Evolutionary conservation across 2,888 invertebrate genomes (phyloP), one percentile per base, ranked within the genome.

Genomic region (Rhingia rostrata): DNA sequence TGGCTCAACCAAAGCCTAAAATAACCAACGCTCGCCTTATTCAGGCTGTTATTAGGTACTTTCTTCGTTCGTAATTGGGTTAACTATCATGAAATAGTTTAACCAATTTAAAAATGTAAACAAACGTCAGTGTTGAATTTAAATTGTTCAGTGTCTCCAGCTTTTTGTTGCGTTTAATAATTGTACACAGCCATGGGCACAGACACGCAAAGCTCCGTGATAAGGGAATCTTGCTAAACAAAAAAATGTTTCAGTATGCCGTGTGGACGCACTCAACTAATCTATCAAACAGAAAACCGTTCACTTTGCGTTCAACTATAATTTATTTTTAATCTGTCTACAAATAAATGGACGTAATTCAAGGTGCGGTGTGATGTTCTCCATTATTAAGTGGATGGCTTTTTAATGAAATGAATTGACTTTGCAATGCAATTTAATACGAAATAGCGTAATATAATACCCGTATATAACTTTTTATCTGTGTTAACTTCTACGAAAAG

Each of bases 271-370:
- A 81, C 63, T 75, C 53, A 61, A 32, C 6, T 63, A 37, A 64
- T 78, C 49, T 30, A 64, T 58, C 33, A 64, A 51, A 79, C 22
- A 63, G 33, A 49, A 39, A n/a, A 74, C 53, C 37, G 63, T 37
- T 67, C 60, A 22, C 41, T 81, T 61, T 63, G 54, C 63, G 58
- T 75, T 58, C 12, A 12, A 56, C 69, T 41, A 33, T 75, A 75
- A 69, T 63, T 81, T 81, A 81, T 69, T 81, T 81, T 69, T 75
- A 81, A 81, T 81, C 69, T 64, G 63, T 75, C 69, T 56, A 75
- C 41, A 41, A 22, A 22, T 69, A 69, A 81, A 81, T 58, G 49
- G 69, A 58, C 63, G 69, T 49, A 58, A 63, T 69, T 69, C 61
- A 63, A 75, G 81, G 81, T 81, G 75, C 51, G 81, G 61, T 39